These are phyloP conservation scores for Amphibalanus amphitrite DNA, from an alignment of 1,140 invertebrate species.

Conservation along the genomic window DNA sequence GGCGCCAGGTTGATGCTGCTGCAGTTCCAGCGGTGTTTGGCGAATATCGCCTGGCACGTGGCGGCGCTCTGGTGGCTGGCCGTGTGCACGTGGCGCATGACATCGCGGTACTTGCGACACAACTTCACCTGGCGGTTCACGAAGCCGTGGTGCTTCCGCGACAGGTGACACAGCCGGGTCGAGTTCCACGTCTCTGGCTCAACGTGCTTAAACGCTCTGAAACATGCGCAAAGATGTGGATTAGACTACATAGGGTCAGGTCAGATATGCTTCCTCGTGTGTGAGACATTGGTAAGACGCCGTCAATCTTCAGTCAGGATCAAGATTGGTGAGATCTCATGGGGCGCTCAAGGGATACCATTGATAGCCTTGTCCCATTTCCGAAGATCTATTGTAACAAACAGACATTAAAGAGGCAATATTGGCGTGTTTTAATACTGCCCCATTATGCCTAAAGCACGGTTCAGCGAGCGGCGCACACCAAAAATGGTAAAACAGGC, in stretches of 20 bases:
- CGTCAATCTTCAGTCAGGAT: too few relatives aligned
- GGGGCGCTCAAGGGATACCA: too few relatives aligned
- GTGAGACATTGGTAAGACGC: too few relatives aligned
- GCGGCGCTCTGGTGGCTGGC: constrained; percentile 46
- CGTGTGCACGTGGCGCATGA: constrained; percentile 53
- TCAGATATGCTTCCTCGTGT: too few relatives aligned
- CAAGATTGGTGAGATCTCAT: too few relatives aligned
- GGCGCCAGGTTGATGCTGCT: constrained; percentile 54
- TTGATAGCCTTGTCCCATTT: too few relatives aligned
- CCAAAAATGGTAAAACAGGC: not conserved
- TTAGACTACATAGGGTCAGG: too few relatives aligned
- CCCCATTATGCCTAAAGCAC: too few relatives aligned
- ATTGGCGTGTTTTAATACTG: too few relatives aligned
- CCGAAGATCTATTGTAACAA: too few relatives aligned
- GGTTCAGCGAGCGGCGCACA: too few relatives aligned
- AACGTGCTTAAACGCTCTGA: not conserved
- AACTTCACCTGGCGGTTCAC: constrained; percentile 41
- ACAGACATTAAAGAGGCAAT: too few relatives aligned
- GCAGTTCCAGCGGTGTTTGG: constrained; percentile 65
- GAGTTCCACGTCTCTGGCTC: constrained; percentile 16
- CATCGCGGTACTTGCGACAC: constrained; percentile 43
- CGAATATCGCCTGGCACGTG: constrained; percentile 52
- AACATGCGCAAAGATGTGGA: not conserved
- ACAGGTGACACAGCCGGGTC: constrained; percentile 22
- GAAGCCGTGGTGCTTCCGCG: constrained; percentile 35